phyloP scores from a whole-genome alignment of 2,797 vertebrate species.

The Glossophaga mutica region DNA sequence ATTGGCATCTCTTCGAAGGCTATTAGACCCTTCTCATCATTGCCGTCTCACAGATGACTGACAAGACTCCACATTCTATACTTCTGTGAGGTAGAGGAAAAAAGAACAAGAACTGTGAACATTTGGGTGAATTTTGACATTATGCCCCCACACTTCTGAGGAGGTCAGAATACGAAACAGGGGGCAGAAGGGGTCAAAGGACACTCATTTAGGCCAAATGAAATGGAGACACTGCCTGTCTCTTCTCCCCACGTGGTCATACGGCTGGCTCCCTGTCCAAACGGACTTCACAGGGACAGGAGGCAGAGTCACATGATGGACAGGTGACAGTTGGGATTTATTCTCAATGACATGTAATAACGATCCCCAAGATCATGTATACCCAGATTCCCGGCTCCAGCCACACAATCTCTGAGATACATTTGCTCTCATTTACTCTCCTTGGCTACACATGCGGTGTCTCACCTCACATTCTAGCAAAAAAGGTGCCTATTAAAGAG shows the following conservation, averaged over 20 bases:
- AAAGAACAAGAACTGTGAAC: background rate
- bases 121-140: background rate
- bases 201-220: background rate
- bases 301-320: no score
- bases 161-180: background rate
- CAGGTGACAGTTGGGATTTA: background rate
- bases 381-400: no score
- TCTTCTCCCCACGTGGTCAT: background rate
- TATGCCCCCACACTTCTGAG: background rate
- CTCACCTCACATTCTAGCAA: background rate
- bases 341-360: background rate
- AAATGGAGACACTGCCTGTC: fast-evolving
- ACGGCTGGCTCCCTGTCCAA: background rate
- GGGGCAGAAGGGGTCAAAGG: background rate
- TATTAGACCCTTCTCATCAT: constrained; percentile 76
- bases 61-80: background rate
- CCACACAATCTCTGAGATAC: fast-evolving
- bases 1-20: constrained; percentile 73
- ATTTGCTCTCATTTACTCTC: fast-evolving
- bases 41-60: constrained; percentile 81
- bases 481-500: background rate
- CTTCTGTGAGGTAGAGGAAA: background rate
- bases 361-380: no score
- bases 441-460: background rate
- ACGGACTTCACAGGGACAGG: no score